Evolutionary conservation across 2,113 vertebrate species (phyloP).

Genomic region (Oxyruncus cristatus): DNA sequence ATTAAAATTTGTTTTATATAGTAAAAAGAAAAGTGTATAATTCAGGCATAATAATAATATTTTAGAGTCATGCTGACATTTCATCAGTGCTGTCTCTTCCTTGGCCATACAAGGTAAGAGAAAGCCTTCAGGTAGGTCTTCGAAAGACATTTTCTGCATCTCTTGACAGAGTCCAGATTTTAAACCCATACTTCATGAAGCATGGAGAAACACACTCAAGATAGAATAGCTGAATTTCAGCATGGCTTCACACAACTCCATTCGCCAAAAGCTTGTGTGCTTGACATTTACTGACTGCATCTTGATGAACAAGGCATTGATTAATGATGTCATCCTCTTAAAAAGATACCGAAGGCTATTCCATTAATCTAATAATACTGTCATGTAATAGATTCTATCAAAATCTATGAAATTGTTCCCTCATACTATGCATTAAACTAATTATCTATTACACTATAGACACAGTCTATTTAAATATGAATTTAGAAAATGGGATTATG

Average conservation of each 20-base stretch:
- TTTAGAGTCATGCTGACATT: constrained; percentile 59
- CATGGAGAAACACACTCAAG: neutral
- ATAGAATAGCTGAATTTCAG: neutral
- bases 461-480: neutral
- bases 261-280: neutral
- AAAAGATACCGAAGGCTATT: neutral
- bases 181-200: neutral
- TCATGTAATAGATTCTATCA: neutral
- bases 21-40: constrained; percentile 69
- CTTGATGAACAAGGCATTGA: neutral
- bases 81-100: neutral
- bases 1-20: constrained; percentile 80
- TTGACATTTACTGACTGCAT: neutral
- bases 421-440: neutral
- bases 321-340: neutral
- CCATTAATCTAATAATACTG: neutral
- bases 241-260: neutral
- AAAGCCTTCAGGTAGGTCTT: neutral
- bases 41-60: constrained; percentile 59
- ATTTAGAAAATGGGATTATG: neutral
- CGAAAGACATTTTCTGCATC: neutral
- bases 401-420: neutral
- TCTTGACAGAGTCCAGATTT: neutral
- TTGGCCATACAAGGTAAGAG: neutral
- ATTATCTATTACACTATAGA: neutral